These are phyloP conservation scores for Erynnis tages DNA, from an alignment of 2,888 invertebrate genomes.

Conservation along the genomic window DNA sequence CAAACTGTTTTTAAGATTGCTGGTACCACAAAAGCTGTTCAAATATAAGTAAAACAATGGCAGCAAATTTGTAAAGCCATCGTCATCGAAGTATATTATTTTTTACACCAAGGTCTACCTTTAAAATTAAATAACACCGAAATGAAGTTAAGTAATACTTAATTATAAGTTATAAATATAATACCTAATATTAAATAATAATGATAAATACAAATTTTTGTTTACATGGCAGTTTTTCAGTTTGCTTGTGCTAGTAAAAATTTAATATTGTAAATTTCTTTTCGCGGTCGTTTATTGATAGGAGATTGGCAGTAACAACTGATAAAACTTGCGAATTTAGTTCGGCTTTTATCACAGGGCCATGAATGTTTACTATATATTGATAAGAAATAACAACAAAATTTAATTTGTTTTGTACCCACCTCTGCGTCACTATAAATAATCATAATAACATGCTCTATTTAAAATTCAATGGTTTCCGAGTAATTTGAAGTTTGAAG, in stretches of 20 bases:
- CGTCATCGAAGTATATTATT: slow-evolving; percentile 38
- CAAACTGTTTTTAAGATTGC: slow-evolving; percentile 4
- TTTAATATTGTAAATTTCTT: not conserved
- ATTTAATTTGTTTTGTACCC: not conserved
- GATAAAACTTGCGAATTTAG: not conserved
- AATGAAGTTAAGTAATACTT: no score
- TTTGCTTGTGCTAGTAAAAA: not conserved
- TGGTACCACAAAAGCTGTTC: slow-evolving; percentile 49
- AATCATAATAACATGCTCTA: no score
- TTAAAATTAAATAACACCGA: no score
- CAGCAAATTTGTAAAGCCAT: slow-evolving; percentile 44
- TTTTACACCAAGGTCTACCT: slow-evolving; percentile 38
- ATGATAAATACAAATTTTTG: no score
- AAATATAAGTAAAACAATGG: slow-evolving; percentile 65
- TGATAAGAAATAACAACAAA: slow-evolving; percentile 5
- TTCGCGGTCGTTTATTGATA: not conserved
- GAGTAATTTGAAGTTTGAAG: no score
- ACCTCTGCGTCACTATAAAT: no score
- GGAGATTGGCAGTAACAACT: not conserved
- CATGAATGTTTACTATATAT: not conserved
- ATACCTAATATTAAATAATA: no score
- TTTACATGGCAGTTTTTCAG: no score
- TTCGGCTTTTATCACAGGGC: not conserved
- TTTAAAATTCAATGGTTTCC: no score
- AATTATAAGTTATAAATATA: no score